Conservation (phyloP, 2,113 vertebrate species). For the Corythornis vintsioides region DNA sequence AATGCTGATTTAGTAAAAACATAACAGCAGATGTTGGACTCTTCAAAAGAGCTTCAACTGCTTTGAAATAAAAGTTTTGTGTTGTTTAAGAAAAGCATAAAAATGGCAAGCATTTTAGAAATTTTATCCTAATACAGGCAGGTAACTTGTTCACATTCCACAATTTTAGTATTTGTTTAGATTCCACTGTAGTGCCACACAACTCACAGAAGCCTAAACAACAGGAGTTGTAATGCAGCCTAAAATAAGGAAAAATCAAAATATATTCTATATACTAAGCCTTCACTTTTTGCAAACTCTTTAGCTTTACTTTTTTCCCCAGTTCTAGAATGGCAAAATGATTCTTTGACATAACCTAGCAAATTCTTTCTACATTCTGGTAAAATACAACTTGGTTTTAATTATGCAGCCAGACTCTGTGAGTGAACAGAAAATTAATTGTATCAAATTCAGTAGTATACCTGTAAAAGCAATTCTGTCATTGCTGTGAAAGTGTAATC, state of each 20-base stretch:
- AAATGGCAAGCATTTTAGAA: background rate
- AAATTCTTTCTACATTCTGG: background rate
- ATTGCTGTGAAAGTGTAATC: background rate
- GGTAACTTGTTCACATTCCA: background rate
- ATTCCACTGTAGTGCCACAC: background rate
- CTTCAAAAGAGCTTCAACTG: background rate
- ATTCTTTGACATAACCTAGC: background rate
- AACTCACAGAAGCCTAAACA: background rate
- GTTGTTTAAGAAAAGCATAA: background rate
- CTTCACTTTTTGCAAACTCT: background rate
- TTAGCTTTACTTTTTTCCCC: background rate
- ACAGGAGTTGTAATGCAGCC: background rate
- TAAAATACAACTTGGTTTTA: background rate
- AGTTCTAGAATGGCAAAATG: background rate
- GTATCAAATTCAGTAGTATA: background rate
- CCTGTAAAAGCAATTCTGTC: background rate
- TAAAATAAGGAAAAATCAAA: background rate
- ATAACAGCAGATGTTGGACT: background rate
- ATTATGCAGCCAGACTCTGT: background rate
- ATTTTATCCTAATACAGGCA: background rate
- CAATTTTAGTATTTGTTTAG: background rate
- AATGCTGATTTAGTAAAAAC: background rate
- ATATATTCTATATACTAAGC: background rate
- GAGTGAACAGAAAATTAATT: background rate
- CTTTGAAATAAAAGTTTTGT: background rate